Conservation (phyloP, 2,888 invertebrate species). For the Pseudoips prasinana region DNA sequence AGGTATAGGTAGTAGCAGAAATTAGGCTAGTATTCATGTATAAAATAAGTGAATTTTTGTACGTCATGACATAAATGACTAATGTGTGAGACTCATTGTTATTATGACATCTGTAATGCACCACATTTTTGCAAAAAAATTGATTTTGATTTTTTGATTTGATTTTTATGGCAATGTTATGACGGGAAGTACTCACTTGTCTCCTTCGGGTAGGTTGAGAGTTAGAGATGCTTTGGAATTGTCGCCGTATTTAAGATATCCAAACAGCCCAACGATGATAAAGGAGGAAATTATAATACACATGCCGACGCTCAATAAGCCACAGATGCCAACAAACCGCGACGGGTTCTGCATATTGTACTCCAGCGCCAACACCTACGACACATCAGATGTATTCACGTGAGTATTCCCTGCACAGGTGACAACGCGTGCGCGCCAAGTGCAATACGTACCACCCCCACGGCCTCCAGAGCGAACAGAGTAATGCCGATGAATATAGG, state of each 20-base stretch:
- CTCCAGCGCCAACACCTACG: slow-evolving; percentile 93
- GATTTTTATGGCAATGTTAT: background rate
- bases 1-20: too few relatives aligned
- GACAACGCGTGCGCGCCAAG: too few relatives aligned
- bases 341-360: slow-evolving; percentile 95
- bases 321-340: slow-evolving; percentile 87
- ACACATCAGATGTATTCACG: too few relatives aligned
- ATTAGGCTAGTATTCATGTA: too few relatives aligned
- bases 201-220: slow-evolving; percentile 86
- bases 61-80: too few relatives aligned
- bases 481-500: slow-evolving; percentile 94
- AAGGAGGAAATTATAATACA: slow-evolving; percentile 87
- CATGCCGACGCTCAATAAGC: slow-evolving; percentile 92
- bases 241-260: slow-evolving; percentile 91
- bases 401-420: too few relatives aligned
- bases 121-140: too few relatives aligned
- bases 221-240: slow-evolving; percentile 90
- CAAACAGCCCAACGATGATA: slow-evolving; percentile 90
- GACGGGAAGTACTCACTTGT: slow-evolving; percentile 74
- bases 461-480: slow-evolving; percentile 92
- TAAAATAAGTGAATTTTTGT: too few relatives aligned
- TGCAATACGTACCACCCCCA: slow-evolving; percentile 86
- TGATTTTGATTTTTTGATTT: background rate
- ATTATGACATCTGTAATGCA: too few relatives aligned
- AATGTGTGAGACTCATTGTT: too few relatives aligned